Evolutionary conservation across 64 coral and sea anemone species (phyloP).

Genomic region (Montipora capricornis): DNA sequence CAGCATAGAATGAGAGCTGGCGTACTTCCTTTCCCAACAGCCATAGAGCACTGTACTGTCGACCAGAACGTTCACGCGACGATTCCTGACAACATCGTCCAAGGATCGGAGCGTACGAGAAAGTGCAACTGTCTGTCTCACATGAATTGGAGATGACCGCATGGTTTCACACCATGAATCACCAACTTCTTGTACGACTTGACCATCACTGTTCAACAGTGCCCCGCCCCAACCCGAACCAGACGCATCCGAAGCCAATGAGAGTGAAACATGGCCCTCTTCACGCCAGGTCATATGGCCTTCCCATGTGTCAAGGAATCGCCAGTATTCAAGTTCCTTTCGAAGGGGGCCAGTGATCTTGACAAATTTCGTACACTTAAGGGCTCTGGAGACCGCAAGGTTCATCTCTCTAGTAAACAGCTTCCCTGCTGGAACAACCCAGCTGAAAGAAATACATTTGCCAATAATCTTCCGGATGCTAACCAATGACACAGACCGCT

Average conservation of each 20-base stretch:
- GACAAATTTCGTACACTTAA: not conserved
- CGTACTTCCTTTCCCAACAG: not conserved
- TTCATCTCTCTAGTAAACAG: constrained; percentile 53
- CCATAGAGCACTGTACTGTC: not conserved
- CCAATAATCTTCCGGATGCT: not conserved
- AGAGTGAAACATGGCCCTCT: not conserved
- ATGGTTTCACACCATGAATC: not conserved
- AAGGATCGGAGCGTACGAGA: not conserved
- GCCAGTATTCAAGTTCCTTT: constrained; percentile 30
- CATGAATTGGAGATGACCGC: not conserved
- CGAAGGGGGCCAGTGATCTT: not conserved
- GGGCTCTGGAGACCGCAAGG: not conserved
- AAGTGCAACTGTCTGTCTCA: not conserved
- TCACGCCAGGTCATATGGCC: constrained; percentile 2
- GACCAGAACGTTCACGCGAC: not conserved
- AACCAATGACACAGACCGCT: not conserved
- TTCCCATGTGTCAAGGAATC: not conserved
- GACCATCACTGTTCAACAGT: not conserved
- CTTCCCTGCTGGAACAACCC: too few species aligned
- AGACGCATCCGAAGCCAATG: constrained; percentile 3
- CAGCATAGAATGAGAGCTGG: constrained; percentile 10
- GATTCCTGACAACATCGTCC: too few species aligned
- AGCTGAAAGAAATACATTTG: too few species aligned
- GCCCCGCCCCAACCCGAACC: constrained; percentile 6
- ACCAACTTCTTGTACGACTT: not conserved